Conservation (phyloP, 2,113 vertebrate species). For the Carassius carassius region DNA sequence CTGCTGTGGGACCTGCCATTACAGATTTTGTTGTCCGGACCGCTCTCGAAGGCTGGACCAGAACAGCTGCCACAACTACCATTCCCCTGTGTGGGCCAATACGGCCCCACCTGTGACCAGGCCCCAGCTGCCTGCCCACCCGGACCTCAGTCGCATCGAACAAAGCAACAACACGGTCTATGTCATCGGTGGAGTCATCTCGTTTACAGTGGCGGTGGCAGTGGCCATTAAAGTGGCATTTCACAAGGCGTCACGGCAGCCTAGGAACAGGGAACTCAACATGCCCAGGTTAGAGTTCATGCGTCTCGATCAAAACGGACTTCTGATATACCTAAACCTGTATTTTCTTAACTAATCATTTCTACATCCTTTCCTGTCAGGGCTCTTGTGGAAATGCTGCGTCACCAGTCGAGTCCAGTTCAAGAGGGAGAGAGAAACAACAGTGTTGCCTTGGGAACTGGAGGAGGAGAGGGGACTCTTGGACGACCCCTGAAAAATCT, state of each 20-base stretch:
- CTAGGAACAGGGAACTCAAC: slow-evolving; percentile 84
- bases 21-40: slow-evolving; percentile 91
- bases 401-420: slow-evolving; percentile 85
- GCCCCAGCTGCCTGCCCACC: slow-evolving; percentile 71
- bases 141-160: slow-evolving; percentile 66
- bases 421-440: slow-evolving; percentile 85
- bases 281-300: slow-evolving; percentile 81
- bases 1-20: slow-evolving; percentile 91
- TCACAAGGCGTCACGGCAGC: slow-evolving; percentile 88
- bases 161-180: slow-evolving; percentile 87
- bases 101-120: slow-evolving; percentile 77
- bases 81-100: slow-evolving; percentile 87
- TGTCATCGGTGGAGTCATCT: slow-evolving; percentile 87
- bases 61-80: slow-evolving; percentile 83
- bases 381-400: slow-evolving; percentile 88
- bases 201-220: slow-evolving; percentile 86
- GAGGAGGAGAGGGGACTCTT: slow-evolving; percentile 78
- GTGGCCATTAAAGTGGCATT: slow-evolving; percentile 88
- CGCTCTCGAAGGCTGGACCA: slow-evolving; percentile 82
- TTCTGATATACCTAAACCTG: neutral
- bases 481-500: slow-evolving; percentile 85
- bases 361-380: slow-evolving; percentile 64
- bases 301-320: neutral
- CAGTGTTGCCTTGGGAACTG: slow-evolving; percentile 80
- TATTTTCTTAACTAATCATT: neutral